These are phyloP conservation scores for Drosophila kanapiae DNA, from an alignment of 1,140 invertebrate genomes.

Conservation along the genomic window DNA sequence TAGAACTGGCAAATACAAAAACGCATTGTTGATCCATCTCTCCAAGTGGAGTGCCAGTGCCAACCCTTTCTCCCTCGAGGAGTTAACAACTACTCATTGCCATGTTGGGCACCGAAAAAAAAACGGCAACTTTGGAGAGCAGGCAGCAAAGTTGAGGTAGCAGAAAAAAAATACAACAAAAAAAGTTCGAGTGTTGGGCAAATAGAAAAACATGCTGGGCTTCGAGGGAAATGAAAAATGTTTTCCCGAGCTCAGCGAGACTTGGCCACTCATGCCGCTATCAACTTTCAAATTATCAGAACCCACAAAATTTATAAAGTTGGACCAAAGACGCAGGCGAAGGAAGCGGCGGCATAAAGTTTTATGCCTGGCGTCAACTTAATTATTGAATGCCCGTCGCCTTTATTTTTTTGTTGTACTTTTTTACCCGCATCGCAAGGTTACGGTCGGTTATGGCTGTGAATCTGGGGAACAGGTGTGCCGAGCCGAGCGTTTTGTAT, in stretches of 20 bases:
- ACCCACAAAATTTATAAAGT: conserved; percentile 59
- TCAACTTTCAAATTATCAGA: conserved; percentile 59
- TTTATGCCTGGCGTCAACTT: conserved; percentile 70
- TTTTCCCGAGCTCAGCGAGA: conserved; percentile 1
- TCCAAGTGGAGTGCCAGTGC: conserved; percentile 12
- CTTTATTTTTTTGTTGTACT: conserved; percentile 34
- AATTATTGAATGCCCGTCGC: conserved; percentile 72
- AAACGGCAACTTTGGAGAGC: conserved; percentile 30
- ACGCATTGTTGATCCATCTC: conserved; percentile 44
- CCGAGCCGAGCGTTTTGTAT: conserved; percentile 66
- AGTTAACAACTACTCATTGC: conserved; percentile 46
- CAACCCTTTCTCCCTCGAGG: conserved; percentile 8
- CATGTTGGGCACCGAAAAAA: conserved; percentile 23
- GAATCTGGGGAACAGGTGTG: conserved; percentile 59
- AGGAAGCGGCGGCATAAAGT: conserved; percentile 52
- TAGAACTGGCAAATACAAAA: conserved; percentile 11
- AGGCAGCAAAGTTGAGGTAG: conserved; percentile 39
- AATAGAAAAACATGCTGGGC: conserved; percentile 43
- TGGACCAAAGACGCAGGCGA: not conserved
- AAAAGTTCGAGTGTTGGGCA: conserved; percentile 51
- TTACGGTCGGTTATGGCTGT: conserved; percentile 9
- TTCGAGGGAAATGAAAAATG: conserved; percentile 47
- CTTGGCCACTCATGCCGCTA: conserved; percentile 12
- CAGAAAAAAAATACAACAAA: conserved; percentile 1
- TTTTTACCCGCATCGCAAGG: conserved; percentile 26